Base-by-base conservation (phyloP, 2,113 vertebrate genomes). In the Oryctolagus cuniculus region DNA sequence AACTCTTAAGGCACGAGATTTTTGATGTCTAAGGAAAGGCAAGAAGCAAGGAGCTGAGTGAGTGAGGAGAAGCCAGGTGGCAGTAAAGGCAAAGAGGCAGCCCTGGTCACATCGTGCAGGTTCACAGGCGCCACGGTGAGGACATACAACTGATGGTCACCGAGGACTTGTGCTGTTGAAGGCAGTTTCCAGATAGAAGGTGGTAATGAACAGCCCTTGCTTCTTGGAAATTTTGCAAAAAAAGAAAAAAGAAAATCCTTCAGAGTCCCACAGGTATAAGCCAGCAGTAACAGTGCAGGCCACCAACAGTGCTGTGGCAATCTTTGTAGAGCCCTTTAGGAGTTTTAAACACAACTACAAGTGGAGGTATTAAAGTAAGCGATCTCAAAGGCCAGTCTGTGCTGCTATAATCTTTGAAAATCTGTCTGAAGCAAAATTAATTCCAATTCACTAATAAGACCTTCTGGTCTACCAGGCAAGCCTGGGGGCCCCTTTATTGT, bases 181-280 rank as follows among this genome's bases (percentile, higher is more conserved):
- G 36, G 31, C 53, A 63, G 58, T 85, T 93, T 64, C 49, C 9
- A 58, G 5, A 27, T 27, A 58, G 69, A 69, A 61, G 58, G 29
- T n/a, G 64, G 1, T 34, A n/a, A 85, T 31, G 36, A 92, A 38
- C 31, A 69, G n/a, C n/a, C 51, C 31, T 19, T 27, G 25, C 61
- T 92, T 93, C 63, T 73, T 79, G 63, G 36, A 87, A 81, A 38
- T 27, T 74, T 87, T 79, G 74, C 10, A 15, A 36, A 34, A 92
- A 74, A 64, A 9, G 16, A 44, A 7, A 44, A 44, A 44, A 6
- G 7, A 44, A 44, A 9, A 77, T 72, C 53, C 31, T 90, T 49
- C 10, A 25, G 49, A 31, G 38, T 51, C 38, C 83, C 6, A 0
- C 29, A 49, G 0, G 5, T 9, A 38, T 72, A 75, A 82, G 34